Evolutionary conservation across 2,888 invertebrate genomes (phyloP), one percentile per base, ranked within the genome.

Genomic region (Nycteola revayana): DNA sequence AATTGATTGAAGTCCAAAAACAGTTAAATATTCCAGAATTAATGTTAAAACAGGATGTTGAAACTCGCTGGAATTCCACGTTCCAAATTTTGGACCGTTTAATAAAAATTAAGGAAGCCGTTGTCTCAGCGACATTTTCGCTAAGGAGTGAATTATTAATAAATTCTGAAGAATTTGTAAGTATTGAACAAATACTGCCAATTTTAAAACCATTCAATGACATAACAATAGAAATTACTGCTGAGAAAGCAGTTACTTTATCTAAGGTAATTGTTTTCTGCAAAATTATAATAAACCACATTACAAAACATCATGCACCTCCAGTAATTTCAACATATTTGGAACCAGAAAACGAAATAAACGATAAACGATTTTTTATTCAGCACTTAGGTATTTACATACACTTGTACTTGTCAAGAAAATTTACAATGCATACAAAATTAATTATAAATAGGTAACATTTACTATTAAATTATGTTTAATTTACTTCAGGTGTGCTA

Each of bases 31-130:
- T 40, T 26, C 35, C 40, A 31, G 10, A 27, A 36, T 30, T 32
- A 25, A 28, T 9, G 21, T 36, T 40, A 22, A 40, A 40, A 40
- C 40, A 36, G 24, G 36, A 36, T 32, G 32, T 32, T 7, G 36
- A 32, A 36, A 36, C 36, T 32, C 26, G 37, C 21, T 28, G 28
- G 32, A 10, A 25, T 8, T 32, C 26, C 2, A 32, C 32, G 9
- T 32, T 20, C 11, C 20, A 32, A 6, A 32, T 32, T 26, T 26
- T 26, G 4, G 26, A 32, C 8, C 18, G 32, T 10, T 8, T 32
- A 4, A 7, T 26, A 14, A 26, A 32, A 26, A 26, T 26, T 20
- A 39, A 39, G 21, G 30, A 14, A 10, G 29, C 31, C 9, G 32
- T 34, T 7, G 31, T 36, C 20, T 28, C 42, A 24, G 29, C 30